A percentile compares a stretch with the other conserved stretches of the same genome.
phyloP scores from a whole-genome alignment of 2,888 invertebrate species.

The Xanthia togata region DNA sequence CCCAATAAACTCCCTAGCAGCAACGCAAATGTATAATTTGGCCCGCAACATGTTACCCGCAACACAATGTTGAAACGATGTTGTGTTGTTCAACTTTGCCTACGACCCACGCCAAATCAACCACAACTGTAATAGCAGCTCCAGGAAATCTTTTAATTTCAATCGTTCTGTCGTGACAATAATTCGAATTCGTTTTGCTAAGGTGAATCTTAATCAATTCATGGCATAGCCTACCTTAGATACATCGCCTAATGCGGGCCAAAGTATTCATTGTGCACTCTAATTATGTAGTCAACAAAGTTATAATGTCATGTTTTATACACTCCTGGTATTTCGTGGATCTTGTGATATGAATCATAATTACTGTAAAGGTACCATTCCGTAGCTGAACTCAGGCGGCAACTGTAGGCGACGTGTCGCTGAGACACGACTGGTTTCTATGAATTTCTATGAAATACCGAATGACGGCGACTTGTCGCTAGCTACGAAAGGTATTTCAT shows the following conservation, averaged over 20 bases:
- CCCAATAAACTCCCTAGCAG: too few relatives aligned
- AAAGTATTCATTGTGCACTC: constrained; percentile 38
- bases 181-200: constrained; percentile 10
- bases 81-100: not conserved
- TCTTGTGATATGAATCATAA: constrained; percentile 16
- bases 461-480: too few relatives aligned
- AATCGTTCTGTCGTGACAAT: not conserved
- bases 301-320: constrained; percentile 7
- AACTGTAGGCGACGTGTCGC: too few relatives aligned
- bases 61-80: not conserved
- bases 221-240: constrained; percentile 6
- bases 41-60: not conserved
- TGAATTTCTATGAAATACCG: too few relatives aligned
- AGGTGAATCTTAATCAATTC: constrained; percentile 28
- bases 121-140: not conserved
- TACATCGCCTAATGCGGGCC: constrained; percentile 19
- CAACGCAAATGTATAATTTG: not conserved
- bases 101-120: not conserved
- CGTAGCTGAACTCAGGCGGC: too few relatives aligned
- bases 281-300: constrained; percentile 33
- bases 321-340: constrained; percentile 6
- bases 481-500: too few relatives aligned
- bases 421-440: too few relatives aligned
- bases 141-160: constrained; percentile 1
- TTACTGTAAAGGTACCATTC: too few relatives aligned